Base-by-base conservation (phyloP, 2,888 invertebrate genomes). In the Sicus ferrugineus region DNA sequence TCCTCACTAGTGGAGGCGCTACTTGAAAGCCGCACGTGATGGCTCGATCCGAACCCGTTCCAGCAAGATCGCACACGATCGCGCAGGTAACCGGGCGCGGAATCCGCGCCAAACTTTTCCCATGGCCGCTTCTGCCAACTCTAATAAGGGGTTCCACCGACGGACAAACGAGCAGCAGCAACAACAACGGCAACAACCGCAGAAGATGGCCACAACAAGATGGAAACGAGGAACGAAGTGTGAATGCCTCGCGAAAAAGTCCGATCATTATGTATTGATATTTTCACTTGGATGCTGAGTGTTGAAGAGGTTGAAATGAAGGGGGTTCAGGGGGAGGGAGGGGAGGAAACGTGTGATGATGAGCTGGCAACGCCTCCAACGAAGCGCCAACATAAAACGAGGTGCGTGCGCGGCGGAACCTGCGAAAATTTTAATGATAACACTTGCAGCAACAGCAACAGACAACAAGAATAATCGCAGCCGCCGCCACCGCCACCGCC, bases 281-380 rank as follows among this genome's bases (percentile, higher is more conserved):
- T 74, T 75, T 75, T 75, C 72, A 73, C 72, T 71, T 70, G 72
- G 70, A 68, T 67, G 71, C 69, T 72, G 71, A 68, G 70, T 23
- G 54, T 30, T 5, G 21, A 23, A 50, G 64, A 23, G 1, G 48
- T 28, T 28, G 64, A 21, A n/a, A 21, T 2, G 56, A 16, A 28
- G 48, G 19, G 5, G 56, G 16, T 30, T 38, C 11, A 50, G 34
- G 58, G 6, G 31, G 5, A 5, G 21, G 1, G 54, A 3, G 28
- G 7, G 63, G 54, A 70, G 68, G 81, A 81, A 81, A 81, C 81
- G 81, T 83, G 81, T 81, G 81, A 81, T 81, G 81, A 81, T 81
- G 80, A 81, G 78, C 77, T 76, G 81, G 81, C 75, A 79, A 83
- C 81, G 81, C 81, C 81, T 83, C 77, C 76, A 72, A 72, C 70